Evolutionary conservation across 2,797 vertebrate species (phyloP).

Genomic region (Thunnus albacares): DNA sequence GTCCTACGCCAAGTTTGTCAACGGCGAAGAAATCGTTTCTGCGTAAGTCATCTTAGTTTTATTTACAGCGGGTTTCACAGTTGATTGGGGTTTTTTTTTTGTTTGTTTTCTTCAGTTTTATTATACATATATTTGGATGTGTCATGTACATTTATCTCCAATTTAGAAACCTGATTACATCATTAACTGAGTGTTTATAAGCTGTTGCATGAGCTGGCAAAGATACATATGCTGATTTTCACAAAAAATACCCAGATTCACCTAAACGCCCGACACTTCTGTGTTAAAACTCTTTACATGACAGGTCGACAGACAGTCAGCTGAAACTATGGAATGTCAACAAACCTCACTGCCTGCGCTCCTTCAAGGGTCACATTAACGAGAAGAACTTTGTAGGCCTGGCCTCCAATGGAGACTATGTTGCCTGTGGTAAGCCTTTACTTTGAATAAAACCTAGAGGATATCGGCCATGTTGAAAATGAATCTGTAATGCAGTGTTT

Average conservation of each 20-base stretch:
- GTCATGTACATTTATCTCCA: neutral
- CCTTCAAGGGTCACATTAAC: conserved; percentile 99
- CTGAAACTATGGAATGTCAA: conserved; percentile 99
- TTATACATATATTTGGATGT: neutral
- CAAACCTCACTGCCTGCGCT: conserved; percentile 97
- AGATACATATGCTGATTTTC: neutral
- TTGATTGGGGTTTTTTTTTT: too few species aligned
- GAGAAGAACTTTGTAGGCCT: conserved; percentile 99
- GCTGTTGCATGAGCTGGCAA: neutral
- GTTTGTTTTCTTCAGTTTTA: neutral
- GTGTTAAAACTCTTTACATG: conserved; percentile 10
- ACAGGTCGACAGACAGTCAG: conserved; percentile 98
- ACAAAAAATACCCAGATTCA: neutral
- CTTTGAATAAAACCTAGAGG: neutral
- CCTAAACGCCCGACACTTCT: neutral
- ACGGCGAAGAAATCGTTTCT: conserved; percentile 98
- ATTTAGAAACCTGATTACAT: neutral
- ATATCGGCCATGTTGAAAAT: neutral
- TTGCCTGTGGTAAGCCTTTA: conserved; percentile 93
- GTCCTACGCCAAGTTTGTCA: conserved; percentile 98
- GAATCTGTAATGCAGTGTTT: neutral
- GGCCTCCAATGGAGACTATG: conserved; percentile 98
- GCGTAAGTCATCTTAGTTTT: conserved; percentile 89
- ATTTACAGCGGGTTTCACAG: neutral
- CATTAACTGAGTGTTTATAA: neutral